These are phyloP conservation scores for Drosophila hydei DNA, from an alignment of 1,140 invertebrate genomes.

Conservation along the genomic window DNA sequence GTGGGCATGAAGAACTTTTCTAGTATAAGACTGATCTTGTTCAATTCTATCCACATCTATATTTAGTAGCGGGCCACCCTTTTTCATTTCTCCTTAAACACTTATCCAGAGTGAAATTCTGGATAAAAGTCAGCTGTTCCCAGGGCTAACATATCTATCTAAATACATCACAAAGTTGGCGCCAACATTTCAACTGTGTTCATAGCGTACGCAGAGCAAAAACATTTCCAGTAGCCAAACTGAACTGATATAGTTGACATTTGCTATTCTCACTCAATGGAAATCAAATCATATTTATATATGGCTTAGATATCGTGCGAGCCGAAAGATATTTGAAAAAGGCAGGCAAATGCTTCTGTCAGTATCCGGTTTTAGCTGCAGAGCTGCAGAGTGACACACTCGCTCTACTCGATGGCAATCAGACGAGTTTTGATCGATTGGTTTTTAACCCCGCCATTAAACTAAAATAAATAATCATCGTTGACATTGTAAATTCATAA, in stretches of 20 bases:
- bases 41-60: too few species aligned
- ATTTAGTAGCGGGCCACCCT: too few species aligned
- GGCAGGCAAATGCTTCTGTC: slow-evolving; percentile 26
- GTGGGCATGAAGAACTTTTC: too few species aligned
- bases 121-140: background rate
- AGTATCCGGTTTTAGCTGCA: slow-evolving; percentile 8
- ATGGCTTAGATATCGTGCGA: background rate
- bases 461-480: slow-evolving; percentile 77
- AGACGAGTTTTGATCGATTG: slow-evolving; percentile 65
- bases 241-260: background rate
- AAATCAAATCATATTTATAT: slow-evolving; percentile 2
- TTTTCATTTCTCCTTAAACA: too few species aligned
- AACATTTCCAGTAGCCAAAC: background rate
- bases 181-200: too few species aligned
- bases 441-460: slow-evolving; percentile 71
- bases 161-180: too few species aligned
- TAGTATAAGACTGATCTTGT: too few species aligned
- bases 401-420: slow-evolving; percentile 12
- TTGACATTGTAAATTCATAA: slow-evolving; percentile 73
- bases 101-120: too few species aligned
- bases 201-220: too few species aligned
- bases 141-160: too few species aligned
- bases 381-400: slow-evolving; percentile 23
- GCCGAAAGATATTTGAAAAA: background rate
- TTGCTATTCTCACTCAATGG: background rate